Percentiles rank a stretch among this genome's conserved stretches.
phyloP scores from a whole-genome alignment of 2,797 vertebrate genomes.

The Furcifer pardalis region DNA sequence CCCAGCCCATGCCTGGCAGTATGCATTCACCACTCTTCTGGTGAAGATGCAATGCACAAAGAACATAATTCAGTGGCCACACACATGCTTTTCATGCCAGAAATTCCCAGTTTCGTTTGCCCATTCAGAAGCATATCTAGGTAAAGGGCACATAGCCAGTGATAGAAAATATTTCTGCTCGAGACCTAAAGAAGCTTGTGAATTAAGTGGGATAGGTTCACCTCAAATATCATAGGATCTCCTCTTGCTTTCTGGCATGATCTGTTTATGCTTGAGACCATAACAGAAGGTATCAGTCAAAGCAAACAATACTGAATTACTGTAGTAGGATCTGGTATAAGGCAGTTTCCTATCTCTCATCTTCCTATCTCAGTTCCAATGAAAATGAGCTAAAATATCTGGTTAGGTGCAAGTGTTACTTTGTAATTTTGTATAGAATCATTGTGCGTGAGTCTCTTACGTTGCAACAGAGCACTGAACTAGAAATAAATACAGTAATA shows the following conservation, averaged over 20 bases:
- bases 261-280: neutral
- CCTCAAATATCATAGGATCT: no score
- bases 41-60: neutral
- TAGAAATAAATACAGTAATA: neutral
- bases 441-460: neutral
- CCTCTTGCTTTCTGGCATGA: no score
- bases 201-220: no score
- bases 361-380: constrained; percentile 13
- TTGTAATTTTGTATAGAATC: no score
- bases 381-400: neutral
- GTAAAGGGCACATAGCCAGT: neutral
- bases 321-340: neutral
- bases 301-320: neutral
- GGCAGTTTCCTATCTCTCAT: neutral
- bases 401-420: no score
- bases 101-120: neutral
- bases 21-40: neutral
- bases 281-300: neutral
- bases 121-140: neutral
- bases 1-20: no score
- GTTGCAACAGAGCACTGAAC: neutral
- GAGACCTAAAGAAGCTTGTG: no score
- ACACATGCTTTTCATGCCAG: neutral
- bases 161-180: neutral
- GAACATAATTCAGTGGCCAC: neutral